phyloP scores from a whole-genome alignment of 2,113 vertebrate species.

The Pholis gunnellus region DNA sequence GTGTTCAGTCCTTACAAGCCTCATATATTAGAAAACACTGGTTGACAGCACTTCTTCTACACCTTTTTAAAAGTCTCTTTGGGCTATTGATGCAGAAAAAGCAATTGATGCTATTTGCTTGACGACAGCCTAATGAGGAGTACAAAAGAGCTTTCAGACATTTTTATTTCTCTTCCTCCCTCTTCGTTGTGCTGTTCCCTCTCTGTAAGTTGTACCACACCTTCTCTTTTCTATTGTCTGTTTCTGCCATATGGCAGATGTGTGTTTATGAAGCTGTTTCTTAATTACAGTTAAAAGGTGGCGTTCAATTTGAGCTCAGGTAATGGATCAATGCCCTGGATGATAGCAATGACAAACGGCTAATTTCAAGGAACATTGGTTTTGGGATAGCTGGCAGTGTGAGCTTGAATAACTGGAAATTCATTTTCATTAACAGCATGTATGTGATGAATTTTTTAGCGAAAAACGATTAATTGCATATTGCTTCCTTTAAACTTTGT shows the following conservation, averaged over 20 bases:
- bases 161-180: slow-evolving; percentile 10
- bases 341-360: slow-evolving; percentile 58
- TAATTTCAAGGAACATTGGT: slow-evolving; percentile 78
- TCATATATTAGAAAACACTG: slow-evolving; percentile 8
- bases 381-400: slow-evolving; percentile 51
- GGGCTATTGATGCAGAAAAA: slow-evolving; percentile 31
- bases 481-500: slow-evolving; percentile 16
- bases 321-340: slow-evolving; percentile 65
- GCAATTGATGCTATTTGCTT: slow-evolving; percentile 32
- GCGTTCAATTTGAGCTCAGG: slow-evolving; percentile 57
- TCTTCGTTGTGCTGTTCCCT: not conserved
- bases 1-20: not conserved
- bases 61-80: slow-evolving; percentile 4
- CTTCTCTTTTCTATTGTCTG: not conserved
- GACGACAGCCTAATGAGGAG: slow-evolving; percentile 17
- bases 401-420: slow-evolving; percentile 53
- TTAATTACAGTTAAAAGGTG: slow-evolving; percentile 67
- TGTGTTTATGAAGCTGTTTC: slow-evolving; percentile 60
- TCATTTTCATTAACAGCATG: slow-evolving; percentile 57
- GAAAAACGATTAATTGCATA: slow-evolving; percentile 20
- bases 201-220: not conserved
- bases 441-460: slow-evolving; percentile 39
- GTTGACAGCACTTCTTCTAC: slow-evolving; percentile 5
- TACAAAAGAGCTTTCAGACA: not conserved
- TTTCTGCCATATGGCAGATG: slow-evolving; percentile 16